Evolutionary conservation across 1,140 invertebrate species (phyloP), one percentile per base, ranked within the genome.

Genomic region (Phocides pigmalion): DNA sequence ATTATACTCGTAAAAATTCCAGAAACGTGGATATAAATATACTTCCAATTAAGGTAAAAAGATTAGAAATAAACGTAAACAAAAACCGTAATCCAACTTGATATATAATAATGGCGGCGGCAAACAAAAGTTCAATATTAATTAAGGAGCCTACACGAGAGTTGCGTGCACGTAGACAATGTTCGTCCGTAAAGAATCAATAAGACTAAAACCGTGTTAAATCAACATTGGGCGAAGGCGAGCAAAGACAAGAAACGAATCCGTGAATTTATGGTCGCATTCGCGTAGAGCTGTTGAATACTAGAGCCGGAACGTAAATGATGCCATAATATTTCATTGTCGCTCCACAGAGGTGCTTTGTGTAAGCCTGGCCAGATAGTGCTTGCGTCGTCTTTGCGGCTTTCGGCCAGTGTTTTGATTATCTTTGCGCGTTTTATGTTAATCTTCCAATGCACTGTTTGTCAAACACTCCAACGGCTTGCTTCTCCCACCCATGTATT

Each of bases 191-290:
- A 89, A 90, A 90, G 88, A 90, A 90, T 90, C 88, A 90, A 90
- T 90, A 90, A 87, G 74, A 86, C 84, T 90, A 90, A 90, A 90
- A 89, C 87, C 84, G 79, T 86, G 88, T 90, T 90, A 90, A 90
- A 90, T 90, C 87, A 90, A 90, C 88, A 90, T 90, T 86, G 87
- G 83, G 83, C 76, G 81, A 81, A 78, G 76, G 77, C 72, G 56
- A 72, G 70, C 84, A 89, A 80, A 85, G 84, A 90, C 85, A 90
- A 89, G 84, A 83, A 89, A 89, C 82, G 86, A 84, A 90, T 88
- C 84, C 87, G 70, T 64, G 72, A 82, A 90, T 90, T 90, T 90
- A 90, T 89, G 83, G 81, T 77, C 73, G 74, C 71, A 62, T 72
- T 71, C 39, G 20, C 54, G 66, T 64, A 87, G 88, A 87, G 72